phyloP scores from a whole-genome alignment of 2,888 invertebrate genomes.

The Autographa pulchrina region DNA sequence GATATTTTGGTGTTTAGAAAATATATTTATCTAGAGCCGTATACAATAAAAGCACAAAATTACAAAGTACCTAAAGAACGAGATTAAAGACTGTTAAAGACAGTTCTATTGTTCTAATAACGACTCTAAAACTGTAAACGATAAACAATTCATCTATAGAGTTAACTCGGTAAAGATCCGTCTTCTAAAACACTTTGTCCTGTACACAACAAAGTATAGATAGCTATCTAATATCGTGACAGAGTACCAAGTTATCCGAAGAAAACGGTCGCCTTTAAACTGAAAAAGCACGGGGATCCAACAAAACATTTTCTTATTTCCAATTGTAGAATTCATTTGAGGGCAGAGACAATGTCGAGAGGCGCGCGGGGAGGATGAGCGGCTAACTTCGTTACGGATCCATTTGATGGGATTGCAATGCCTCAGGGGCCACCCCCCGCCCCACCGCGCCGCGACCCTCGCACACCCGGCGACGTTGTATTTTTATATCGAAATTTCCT shows the following conservation, averaged over 20 bases:
- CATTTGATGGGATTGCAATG: conserved; percentile 94
- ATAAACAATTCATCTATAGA: conserved; percentile 65
- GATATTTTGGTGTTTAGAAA: too few species aligned
- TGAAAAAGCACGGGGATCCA: conserved; percentile 87
- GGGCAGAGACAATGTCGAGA: conserved; percentile 89
- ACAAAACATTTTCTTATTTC: conserved; percentile 90
- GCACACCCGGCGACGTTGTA: conserved; percentile 80
- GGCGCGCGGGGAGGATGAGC: conserved; percentile 89
- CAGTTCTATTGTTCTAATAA: too few species aligned
- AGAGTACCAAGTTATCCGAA: conserved; percentile 78
- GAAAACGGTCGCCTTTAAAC: conserved; percentile 87
- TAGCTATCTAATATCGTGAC: conserved; percentile 69
- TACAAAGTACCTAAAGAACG: neutral
- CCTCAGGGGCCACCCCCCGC: conserved; percentile 85
- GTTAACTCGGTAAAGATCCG: conserved; percentile 70
- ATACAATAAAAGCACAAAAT: too few species aligned
- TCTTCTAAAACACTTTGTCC: conserved; percentile 69
- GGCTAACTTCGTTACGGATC: conserved; percentile 94
- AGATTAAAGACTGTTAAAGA: neutral
- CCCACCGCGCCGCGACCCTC: conserved; percentile 65
- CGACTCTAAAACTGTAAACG: conserved; percentile 48
- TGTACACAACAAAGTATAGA: conserved; percentile 62
- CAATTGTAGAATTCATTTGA: conserved; percentile 90
- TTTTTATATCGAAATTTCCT: conserved; percentile 90
- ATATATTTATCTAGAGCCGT: too few species aligned